Percentiles rank a stretch among this genome's conserved stretches.
These are phyloP conservation scores for Drosophila yooni DNA, from an alignment of 2,888 invertebrate genomes.

Conservation along the genomic window DNA sequence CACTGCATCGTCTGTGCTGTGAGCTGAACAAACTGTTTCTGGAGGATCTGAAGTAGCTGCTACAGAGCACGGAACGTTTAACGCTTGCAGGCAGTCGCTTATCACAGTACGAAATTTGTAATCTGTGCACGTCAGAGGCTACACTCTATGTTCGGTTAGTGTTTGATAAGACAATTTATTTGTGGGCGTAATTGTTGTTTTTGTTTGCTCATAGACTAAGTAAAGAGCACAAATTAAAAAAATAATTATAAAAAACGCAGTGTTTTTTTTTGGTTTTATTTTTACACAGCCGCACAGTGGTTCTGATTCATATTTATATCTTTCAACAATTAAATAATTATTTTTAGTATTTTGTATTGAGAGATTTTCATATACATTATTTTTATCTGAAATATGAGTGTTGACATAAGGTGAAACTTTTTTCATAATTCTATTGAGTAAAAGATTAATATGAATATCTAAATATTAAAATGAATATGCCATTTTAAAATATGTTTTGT, in stretches of 20 bases:
- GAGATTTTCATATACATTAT: background rate
- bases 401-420: background rate
- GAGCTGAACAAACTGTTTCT: conserved; percentile 86
- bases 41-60: conserved; percentile 52
- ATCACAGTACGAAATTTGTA: conserved; percentile 31
- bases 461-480: background rate
- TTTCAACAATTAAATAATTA: background rate
- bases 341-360: background rate
- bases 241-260: conserved; percentile 10
- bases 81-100: conserved; percentile 9
- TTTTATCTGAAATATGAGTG: background rate
- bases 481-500: background rate
- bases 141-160: conserved; percentile 38
- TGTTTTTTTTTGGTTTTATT: background rate
- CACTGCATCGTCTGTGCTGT: conserved; percentile 88
- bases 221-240: conserved; percentile 57
- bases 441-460: background rate
- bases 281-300: conserved; percentile 12
- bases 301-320: too few relatives aligned
- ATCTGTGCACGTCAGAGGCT: conserved; percentile 66
- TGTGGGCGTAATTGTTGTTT: conserved; percentile 32
- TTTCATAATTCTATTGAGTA: background rate
- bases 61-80: background rate
- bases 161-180: conserved; percentile 58
- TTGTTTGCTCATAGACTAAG: conserved; percentile 50